Base-by-base conservation (phyloP, 2,888 invertebrate species). In the Drosophila infuscata region DNA sequence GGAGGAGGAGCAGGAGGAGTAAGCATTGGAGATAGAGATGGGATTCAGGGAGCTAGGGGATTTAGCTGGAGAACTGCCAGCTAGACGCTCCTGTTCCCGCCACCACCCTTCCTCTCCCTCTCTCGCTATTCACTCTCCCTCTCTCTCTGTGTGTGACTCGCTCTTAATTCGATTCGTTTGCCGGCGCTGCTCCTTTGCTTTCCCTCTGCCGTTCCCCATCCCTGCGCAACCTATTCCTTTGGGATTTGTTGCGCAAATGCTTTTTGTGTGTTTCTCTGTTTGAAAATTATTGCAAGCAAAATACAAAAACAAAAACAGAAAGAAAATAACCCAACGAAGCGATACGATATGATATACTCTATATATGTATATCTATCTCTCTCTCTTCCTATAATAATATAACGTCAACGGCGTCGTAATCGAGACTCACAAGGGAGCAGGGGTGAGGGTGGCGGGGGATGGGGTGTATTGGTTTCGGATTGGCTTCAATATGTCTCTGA, bases 131-230 rank as follows among this genome's bases (percentile, higher is more conserved):
- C 20, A 17, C 32, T n/a, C n/a, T 20, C 20, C 3, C 56, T 29
- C n/a, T 33, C 35, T 58, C 41, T 25, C 0, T 46, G 46, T 46
- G 46, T 67, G 67, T 35, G 67, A 52, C 41, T 46, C 86, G 88
- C 92, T 91, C 92, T 92, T 92, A 92, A 92, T 92, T 92, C 91
- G 92, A 92, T 92, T 92, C 92, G 91, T 92, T 84, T 91, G 91
- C 92, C 60, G 54, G 57, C 57, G 71, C 66, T 70, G 72, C 81
- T 74, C 70, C 76, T 80, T 73, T 81, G 75, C 72, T 84, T 74
- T 65, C 68, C 73, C 56, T 33, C 29, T 69, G 52, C 59, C 46
- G 36, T 51, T 41, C 36, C 38, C 41, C 30, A 49, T 52, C 48
- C 49, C 52, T 56, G 53, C 53, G 41, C 61, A 70, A 17, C 53